Base-by-base conservation (phyloP, 2,888 invertebrate genomes). In the Nasonovia ribisnigri region DNA sequence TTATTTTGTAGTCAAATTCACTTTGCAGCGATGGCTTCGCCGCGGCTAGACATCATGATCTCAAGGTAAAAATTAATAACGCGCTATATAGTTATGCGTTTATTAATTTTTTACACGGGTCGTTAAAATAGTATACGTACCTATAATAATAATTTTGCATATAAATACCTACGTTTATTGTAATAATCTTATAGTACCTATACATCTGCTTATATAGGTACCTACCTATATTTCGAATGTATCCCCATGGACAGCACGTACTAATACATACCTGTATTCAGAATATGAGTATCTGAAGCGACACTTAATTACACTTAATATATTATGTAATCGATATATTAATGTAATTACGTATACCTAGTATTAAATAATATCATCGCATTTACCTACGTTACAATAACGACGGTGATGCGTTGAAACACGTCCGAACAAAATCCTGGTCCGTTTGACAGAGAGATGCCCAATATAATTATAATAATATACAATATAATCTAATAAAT, bases 41-140 rank as follows among this genome's bases (percentile, higher is more conserved):
- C 10, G 26, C 10, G 6, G 57, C 57, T 57, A 57, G 57, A 57
- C 57, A 57, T 6, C 36, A 77, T 36, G 20, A 77, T 77, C 77
- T 77, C 77, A 77, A 77, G 36, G 77, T 77, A 36, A 77, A 77
- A 16, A 77, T 77, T 86, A 84, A 91, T 91, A 91, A 84, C n/a
- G 42, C 29, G 20, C 84, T 29, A n/a, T n/a, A n/a, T n/a, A 48
- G 46, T 29, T 60, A 11, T 60, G 8, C 29, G 60, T n/a, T 67
- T 67, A 77, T 77, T 77, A 77, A 77, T 36, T 77, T 77, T 77
- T 77, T 36, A 77, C 77, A 77, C 8, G 77, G 36, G 77, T 36
- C 20, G 36, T 77, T 77, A 36, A 77, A 77, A 36, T 77, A 20
- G 20, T 13, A 11, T 67, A 67, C n/a, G 5, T 5, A 60, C 16